phyloP scores from a whole-genome alignment of 2,113 vertebrate species.

The Empidonax traillii region DNA sequence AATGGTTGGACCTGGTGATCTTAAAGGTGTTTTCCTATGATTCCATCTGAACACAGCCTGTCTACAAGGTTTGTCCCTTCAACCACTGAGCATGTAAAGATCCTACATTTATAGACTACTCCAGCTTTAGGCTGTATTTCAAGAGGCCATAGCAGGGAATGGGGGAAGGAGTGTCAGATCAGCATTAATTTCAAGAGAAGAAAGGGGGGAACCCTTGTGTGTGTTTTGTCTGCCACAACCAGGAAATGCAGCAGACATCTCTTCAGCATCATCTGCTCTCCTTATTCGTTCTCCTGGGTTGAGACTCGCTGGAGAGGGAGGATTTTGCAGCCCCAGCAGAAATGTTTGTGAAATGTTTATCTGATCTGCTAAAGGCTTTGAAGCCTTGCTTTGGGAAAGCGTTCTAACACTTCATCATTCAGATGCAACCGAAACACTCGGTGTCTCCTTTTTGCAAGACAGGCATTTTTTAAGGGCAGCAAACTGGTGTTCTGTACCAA shows the following conservation, averaged over 20 bases:
- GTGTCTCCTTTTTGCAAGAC: not conserved
- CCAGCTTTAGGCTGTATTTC: not conserved
- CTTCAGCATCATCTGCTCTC: constrained; percentile 50
- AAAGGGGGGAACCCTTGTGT: not conserved
- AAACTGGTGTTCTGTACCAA: not conserved
- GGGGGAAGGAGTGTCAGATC: not conserved
- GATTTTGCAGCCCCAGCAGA: constrained; percentile 59
- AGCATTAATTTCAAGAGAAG: not conserved
- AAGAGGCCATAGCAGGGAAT: not conserved
- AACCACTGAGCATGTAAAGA: not conserved
- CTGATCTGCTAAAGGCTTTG: constrained; percentile 49
- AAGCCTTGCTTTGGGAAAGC: constrained; percentile 53
- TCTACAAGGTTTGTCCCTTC: not conserved
- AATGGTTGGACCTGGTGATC: too few relatives aligned
- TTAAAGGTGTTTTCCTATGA: not conserved
- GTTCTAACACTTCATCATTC: constrained; percentile 58
- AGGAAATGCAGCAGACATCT: constrained; percentile 59
- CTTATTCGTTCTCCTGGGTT: not conserved
- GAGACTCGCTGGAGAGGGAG: not conserved
- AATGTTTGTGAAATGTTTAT: constrained; percentile 56
- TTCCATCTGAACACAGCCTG: not conserved
- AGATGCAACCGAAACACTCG: not conserved
- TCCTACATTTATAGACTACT: not conserved
- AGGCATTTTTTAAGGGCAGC: not conserved
- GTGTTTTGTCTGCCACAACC: not conserved